Evolutionary conservation across 53 echinoderm and acorn worm species (phyloP), one percentile per base, ranked within the genome.

Genomic region (Pentamera pediparva): DNA sequence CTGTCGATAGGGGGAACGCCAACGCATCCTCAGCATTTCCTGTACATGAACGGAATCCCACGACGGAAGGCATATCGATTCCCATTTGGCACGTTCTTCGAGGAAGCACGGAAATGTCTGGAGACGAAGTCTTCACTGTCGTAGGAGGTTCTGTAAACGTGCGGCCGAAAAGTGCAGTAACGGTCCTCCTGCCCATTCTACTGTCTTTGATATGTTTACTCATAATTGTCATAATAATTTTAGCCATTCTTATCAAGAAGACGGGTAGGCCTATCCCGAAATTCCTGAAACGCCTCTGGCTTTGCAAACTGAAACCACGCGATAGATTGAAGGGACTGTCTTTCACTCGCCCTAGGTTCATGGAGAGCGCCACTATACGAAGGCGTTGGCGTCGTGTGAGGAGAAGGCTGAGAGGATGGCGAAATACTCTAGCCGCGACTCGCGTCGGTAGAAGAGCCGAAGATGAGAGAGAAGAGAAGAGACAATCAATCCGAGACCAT

Each of bases 361-460:
- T 67, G 8, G 28, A 43, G 18, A 36, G 41, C 26, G 25, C 8
- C 20, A 27, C 43, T 28, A 4, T 67, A 25, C 8, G 37, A 25
- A 65, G 40, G 27, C 25, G 67, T 67, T 67, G 43, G 45, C 67
- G 45, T 22, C 41, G 30, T 5, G 67, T 45, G 39, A 67, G 27
- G 29, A 67, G 30, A 43, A 43, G 67, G n/a, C n/a, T n/a, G n/a
- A n/a, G n/a, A n/a, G n/a, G n/a, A n/a, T n/a, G n/a, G n/a, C n/a
- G n/a, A n/a, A n/a, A n/a, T n/a, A n/a, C n/a, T n/a, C n/a, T n/a
- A n/a, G n/a, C n/a, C n/a, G 43, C 67, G 3, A 39, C 43, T 1
- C 18, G 45, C 30, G 13, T 29, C 3, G 41, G 67, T 25, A 24
- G 18, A 22, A 24, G 28, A 28, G 22, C 67, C 1, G 1, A 33